A percentile compares a stretch with the other conserved stretches of the same genome.
Conservation (phyloP, 1,140 invertebrate genomes). For the Andricus grossulariae region DNA sequence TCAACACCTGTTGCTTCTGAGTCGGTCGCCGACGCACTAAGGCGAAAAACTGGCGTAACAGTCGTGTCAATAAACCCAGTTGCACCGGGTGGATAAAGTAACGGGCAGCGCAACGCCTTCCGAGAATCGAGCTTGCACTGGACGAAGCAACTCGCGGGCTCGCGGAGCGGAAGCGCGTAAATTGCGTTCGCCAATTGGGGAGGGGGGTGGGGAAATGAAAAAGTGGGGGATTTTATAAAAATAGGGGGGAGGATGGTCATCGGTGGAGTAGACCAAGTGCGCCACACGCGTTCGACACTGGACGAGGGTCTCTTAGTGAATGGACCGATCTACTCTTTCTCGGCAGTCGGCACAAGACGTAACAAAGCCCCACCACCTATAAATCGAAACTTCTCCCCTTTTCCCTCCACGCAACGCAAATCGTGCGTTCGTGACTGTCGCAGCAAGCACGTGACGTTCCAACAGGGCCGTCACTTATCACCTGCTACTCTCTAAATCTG, state of each 20-base stretch:
- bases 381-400: conserved; percentile 52
- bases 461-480: conserved; percentile 34
- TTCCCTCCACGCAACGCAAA: conserved; percentile 50
- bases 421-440: conserved; percentile 59
- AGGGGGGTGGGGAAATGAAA: conserved; percentile 14
- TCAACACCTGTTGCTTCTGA: neutral
- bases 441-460: conserved; percentile 54
- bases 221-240: conserved; percentile 14
- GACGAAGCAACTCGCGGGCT: conserved; percentile 8
- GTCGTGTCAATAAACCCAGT: conserved; percentile 15
- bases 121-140: conserved; percentile 8
- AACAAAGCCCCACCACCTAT: conserved; percentile 53
- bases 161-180: conserved; percentile 12
- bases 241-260: conserved; percentile 39
- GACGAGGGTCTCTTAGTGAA: conserved; percentile 53
- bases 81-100: conserved; percentile 7
- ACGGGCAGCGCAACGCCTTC: conserved; percentile 2
- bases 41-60: neutral
- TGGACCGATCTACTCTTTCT: conserved; percentile 54
- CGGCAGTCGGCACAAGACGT: conserved; percentile 50
- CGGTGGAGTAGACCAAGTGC: conserved; percentile 47
- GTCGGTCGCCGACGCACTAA: neutral
- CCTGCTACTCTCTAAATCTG: no score
- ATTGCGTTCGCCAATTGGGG: conserved; percentile 1
- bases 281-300: conserved; percentile 46